Conservation (phyloP, 1,140 invertebrate species). For the Aphaenogaster rudis region DNA sequence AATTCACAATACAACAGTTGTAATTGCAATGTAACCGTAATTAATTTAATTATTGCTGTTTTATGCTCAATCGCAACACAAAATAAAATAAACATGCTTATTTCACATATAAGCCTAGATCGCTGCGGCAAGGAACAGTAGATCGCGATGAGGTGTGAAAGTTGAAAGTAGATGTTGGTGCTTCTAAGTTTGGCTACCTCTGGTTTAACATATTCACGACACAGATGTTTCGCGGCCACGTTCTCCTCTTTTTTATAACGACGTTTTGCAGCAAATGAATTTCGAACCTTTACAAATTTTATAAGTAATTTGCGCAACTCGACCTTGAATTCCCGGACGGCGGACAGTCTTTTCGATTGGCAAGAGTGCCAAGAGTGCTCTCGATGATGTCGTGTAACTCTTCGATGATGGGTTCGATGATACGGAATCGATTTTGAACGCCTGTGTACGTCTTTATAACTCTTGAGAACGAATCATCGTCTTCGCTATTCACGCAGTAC, state of each 20-base stretch:
- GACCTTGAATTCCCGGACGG: conserved; percentile 17
- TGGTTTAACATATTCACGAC: not conserved
- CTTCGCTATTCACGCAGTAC: not conserved
- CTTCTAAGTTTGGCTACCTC: no score
- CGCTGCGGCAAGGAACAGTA: no score
- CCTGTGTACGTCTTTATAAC: not conserved
- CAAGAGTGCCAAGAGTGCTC: conserved; percentile 2
- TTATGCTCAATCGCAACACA: no score
- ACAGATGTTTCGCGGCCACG: not conserved
- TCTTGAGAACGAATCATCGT: conserved; percentile 17
- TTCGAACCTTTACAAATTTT: not conserved
- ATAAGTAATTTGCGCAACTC: not conserved
- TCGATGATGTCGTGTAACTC: conserved; percentile 44
- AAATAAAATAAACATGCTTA: no score
- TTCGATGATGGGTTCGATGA: conserved; percentile 39
- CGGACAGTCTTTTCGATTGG: not conserved
- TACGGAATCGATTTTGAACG: not conserved
- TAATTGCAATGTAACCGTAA: no score
- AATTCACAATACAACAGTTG: not conserved
- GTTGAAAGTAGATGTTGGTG: no score
- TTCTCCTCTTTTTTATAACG: not conserved
- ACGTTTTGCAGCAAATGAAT: not conserved
- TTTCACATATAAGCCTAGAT: no score
- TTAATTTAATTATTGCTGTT: no score
- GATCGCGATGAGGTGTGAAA: no score